Conservation (phyloP, 2,113 vertebrate genomes). For the Ciconia maguari region DNA sequence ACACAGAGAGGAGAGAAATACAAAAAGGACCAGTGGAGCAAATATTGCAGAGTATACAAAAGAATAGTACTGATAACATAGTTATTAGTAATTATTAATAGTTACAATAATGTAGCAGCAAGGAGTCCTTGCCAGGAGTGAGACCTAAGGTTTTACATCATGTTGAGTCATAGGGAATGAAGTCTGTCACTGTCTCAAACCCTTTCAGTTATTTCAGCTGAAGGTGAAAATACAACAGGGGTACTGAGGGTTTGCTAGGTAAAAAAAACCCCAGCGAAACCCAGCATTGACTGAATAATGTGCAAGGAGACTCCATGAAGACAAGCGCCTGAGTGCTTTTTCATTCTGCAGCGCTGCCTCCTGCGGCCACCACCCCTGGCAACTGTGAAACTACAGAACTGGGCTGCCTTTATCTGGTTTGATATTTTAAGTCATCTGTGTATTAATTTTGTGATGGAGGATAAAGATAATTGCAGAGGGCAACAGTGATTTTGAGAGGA, state of each 20-base stretch:
- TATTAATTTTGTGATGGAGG: background rate
- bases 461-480: background rate
- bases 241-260: background rate
- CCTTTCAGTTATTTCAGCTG: background rate
- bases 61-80: background rate
- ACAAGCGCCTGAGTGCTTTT: fast-evolving
- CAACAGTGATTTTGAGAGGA: background rate
- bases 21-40: background rate
- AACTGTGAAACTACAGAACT: background rate
- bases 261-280: background rate
- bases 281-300: background rate
- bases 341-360: background rate
- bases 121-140: background rate
- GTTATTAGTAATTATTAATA: background rate
- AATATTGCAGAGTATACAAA: background rate
- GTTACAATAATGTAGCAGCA: background rate
- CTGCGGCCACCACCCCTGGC: background rate
- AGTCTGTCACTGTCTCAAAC: background rate
- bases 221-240: background rate
- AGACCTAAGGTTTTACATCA: background rate
- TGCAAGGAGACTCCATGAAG: background rate
- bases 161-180: fast-evolving
- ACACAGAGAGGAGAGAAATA: background rate
- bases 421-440: background rate
- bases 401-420: background rate